Base-by-base conservation (phyloP, 2,888 invertebrate species). In the Eristalis tenax region DNA sequence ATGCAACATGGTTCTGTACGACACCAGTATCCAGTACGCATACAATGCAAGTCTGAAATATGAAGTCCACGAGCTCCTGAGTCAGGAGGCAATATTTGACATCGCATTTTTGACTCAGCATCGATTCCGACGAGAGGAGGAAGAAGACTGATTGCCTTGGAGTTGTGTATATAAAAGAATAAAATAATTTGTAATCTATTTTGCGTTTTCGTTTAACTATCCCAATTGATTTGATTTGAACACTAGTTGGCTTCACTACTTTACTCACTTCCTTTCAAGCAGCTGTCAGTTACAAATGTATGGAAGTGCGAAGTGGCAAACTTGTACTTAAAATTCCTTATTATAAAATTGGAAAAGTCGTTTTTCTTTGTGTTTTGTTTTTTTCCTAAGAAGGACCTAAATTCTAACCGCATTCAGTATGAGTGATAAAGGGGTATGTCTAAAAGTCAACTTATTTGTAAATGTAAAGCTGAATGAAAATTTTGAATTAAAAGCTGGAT, bases 11-110 rank as follows among this genome's bases (percentile, higher is more conserved):
- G 96, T 98, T 94, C 93, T 99, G 2, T 98, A 96, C 90, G 98
- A 99, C 91, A 98, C 98, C 0, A 98, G 97, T 90, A 97, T 99
- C 65, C 95, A 96, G 89, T 97, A 97, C 91, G 98, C 98, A 0
- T 99, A 96, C 92, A 98, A 98, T 89, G 97, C 97, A 91, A 98
- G 99, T 6, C 92, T 95, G 57, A 97, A 97, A 91, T 98, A 98
- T 91, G 94, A 94, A 13, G 96, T 97, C 11, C 95, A 95, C 88
- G 97, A 98, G 88, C 92, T 98, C 18, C 93, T 98, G 13, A 95
- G 96, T 89, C 97, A 98, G 1, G 98, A 98, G 92, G 95, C 96
- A 0, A 97, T 97, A 94, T 94, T 96, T 15, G 97, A 98, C 93
- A 94, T 98, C 15, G 97, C 97, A 0, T 94, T 96, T 89, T 93